Evolutionary conservation across 2,888 invertebrate species (phyloP).

Genomic region (Eupelmus urozonus): DNA sequence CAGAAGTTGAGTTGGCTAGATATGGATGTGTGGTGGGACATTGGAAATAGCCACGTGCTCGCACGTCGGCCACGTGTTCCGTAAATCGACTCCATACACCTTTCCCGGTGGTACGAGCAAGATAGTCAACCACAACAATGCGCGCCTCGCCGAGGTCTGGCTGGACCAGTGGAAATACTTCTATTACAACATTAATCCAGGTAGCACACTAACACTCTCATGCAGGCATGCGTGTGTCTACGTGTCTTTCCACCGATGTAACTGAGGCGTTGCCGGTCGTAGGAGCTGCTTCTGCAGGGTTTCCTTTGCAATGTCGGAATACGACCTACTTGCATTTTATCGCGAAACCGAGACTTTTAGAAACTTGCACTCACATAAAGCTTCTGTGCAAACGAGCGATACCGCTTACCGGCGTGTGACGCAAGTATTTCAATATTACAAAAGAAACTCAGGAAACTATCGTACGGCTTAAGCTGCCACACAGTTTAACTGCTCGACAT

Average conservation of each 20-base stretch:
- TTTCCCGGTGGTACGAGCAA: slow-evolving; percentile 98
- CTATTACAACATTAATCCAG: slow-evolving; percentile 99
- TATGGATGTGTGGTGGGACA: slow-evolving; percentile 98
- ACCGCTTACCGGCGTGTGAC: too few relatives aligned
- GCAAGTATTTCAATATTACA: too few relatives aligned
- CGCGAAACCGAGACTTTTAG: too few relatives aligned
- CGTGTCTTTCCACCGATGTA: slow-evolving; percentile 6
- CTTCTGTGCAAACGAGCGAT: too few relatives aligned
- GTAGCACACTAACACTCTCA: slow-evolving; percentile 79
- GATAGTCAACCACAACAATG: slow-evolving; percentile 99
- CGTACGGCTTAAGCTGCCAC: too few relatives aligned
- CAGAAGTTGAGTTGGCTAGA: slow-evolving; percentile 82
- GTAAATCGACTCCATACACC: slow-evolving; percentile 98
- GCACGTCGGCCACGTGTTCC: slow-evolving; percentile 97
- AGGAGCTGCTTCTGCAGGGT: too few relatives aligned
- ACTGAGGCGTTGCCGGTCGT: too few relatives aligned
- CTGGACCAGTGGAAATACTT: slow-evolving; percentile 99
- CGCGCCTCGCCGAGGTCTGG: slow-evolving; percentile 99
- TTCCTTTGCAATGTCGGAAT: too few relatives aligned
- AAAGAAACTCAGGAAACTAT: too few relatives aligned
- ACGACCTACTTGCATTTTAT: too few relatives aligned
- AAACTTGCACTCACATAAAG: too few relatives aligned
- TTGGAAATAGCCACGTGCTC: slow-evolving; percentile 97
- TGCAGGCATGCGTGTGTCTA: slow-evolving; percentile 44
- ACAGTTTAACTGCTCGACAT: not conserved